Evolutionary conservation across 2,888 invertebrate species (phyloP).

Genomic region (Scaptomyza reducta): DNA sequence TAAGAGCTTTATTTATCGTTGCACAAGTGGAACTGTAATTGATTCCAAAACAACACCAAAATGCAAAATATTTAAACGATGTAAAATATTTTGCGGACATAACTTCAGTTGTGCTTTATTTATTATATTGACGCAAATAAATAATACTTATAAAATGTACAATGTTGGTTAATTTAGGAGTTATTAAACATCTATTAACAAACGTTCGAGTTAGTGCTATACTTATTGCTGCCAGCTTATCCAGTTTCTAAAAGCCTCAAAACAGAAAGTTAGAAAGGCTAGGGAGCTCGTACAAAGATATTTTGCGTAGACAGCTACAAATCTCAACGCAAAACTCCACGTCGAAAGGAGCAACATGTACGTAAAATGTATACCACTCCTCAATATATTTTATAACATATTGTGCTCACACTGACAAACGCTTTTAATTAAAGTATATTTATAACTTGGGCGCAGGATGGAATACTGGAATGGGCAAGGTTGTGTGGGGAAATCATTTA

Average conservation of each 20-base stretch:
- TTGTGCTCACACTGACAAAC: conserved; percentile 56
- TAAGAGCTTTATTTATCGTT: conserved; percentile 34
- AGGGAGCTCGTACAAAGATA: not conserved
- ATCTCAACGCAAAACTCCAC: conserved; percentile 32
- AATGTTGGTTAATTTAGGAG: no score
- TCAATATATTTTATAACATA: conserved; percentile 75
- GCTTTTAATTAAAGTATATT: conserved; percentile 78
- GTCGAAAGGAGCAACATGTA: conserved; percentile 52
- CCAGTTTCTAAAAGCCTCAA: not conserved
- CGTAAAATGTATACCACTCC: conserved; percentile 18
- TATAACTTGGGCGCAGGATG: conserved; percentile 59
- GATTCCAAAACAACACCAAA: conserved; percentile 10
- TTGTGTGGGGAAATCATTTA: conserved; percentile 72
- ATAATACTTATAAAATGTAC: not conserved
- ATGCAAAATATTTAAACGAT: conserved; percentile 1
- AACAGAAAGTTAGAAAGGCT: conserved; percentile 25
- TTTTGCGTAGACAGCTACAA: conserved; percentile 43
- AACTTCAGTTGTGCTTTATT: not conserved
- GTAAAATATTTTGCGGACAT: conserved; percentile 1
- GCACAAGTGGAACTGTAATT: conserved; percentile 32
- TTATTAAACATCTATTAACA: no score
- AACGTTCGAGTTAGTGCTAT: no score
- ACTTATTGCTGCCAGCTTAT: not conserved
- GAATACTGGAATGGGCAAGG: no score
- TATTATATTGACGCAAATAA: not conserved